Percentiles rank a stretch among this genome's conserved stretches.
phyloP scores from a whole-genome alignment of 2,888 invertebrate species.

The Andricus quercusramuli region DNA sequence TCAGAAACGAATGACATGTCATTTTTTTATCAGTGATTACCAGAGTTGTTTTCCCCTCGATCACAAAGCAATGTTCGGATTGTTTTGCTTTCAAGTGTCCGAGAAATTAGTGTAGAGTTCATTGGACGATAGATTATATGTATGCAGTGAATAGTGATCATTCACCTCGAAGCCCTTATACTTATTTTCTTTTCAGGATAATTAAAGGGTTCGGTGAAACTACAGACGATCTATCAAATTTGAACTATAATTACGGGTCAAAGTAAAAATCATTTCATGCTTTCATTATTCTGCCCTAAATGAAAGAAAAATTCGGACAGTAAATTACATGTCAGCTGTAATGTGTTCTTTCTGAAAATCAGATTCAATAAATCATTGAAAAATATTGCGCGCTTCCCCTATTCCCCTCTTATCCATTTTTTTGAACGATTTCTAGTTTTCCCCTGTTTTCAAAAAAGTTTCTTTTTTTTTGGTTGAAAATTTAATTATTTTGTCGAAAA shows the following conservation, averaged over 20 bases:
- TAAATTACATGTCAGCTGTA: conserved; percentile 12
- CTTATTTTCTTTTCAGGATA: conserved; percentile 20
- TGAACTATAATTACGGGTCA: conserved; percentile 21
- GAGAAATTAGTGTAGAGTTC: not conserved
- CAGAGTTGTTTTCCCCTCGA: not conserved
- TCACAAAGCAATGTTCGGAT: not conserved
- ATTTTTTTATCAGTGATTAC: too few species aligned
- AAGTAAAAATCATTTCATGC: conserved; percentile 17
- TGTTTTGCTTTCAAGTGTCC: not conserved
- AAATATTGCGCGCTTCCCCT: not conserved
- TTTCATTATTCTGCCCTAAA: conserved; percentile 12
- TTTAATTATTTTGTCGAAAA: too few species aligned
- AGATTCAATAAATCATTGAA: not conserved
- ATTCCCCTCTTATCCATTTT: too few species aligned
- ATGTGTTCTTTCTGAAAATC: not conserved
- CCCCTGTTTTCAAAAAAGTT: too few species aligned
- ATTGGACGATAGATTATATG: not conserved
- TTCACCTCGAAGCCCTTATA: conserved; percentile 21
- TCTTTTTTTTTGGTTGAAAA: too few species aligned
- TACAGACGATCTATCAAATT: conserved; percentile 17
- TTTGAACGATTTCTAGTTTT: too few species aligned
- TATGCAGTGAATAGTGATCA: not conserved
- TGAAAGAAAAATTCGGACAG: conserved; percentile 1
- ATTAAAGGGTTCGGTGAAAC: conserved; percentile 17
- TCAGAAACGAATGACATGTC: too few species aligned